Percentiles rank a stretch among this genome's conserved stretches.
Conservation (phyloP, 2,888 invertebrate genomes). For the Gibbula magus region DNA sequence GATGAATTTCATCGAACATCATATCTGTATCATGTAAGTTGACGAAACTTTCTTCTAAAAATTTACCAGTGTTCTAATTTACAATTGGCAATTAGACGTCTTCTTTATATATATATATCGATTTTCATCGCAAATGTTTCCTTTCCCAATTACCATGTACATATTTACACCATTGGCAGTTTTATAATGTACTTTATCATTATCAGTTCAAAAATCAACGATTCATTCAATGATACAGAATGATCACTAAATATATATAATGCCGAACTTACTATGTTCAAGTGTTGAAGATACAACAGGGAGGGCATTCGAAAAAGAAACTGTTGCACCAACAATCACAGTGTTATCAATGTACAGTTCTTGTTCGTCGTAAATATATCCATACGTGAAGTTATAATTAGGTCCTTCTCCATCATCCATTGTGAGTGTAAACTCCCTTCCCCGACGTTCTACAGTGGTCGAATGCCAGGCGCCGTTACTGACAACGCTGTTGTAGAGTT, state of each 20-base stretch:
- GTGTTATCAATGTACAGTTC: slow-evolving; percentile 80
- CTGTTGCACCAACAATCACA: slow-evolving; percentile 89
- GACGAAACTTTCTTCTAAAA: no score
- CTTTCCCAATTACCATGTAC: no score
- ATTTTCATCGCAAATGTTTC: no score
- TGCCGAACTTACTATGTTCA: slow-evolving; percentile 45
- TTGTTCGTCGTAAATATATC: slow-evolving; percentile 76
- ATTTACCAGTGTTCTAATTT: no score
- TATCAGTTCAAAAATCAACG: no score
- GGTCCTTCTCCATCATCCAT: slow-evolving; percentile 94
- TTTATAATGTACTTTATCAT: no score
- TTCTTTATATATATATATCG: no score
- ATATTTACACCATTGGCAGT: no score
- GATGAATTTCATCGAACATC: no score
- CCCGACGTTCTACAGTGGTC: slow-evolving; percentile 91
- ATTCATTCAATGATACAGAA: no score
- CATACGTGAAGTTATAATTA: slow-evolving; percentile 63
- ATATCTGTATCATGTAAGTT: no score
- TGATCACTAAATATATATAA: background rate
- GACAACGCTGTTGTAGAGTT: slow-evolving; percentile 90
- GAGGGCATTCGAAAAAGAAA: slow-evolving; percentile 28
- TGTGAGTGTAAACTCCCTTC: slow-evolving; percentile 92
- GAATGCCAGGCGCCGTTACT: slow-evolving; percentile 99
- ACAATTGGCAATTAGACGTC: no score
- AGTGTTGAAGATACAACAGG: slow-evolving; percentile 35